phyloP scores from a whole-genome alignment of 2,113 vertebrate species.

The Crotalus horridus region DNA sequence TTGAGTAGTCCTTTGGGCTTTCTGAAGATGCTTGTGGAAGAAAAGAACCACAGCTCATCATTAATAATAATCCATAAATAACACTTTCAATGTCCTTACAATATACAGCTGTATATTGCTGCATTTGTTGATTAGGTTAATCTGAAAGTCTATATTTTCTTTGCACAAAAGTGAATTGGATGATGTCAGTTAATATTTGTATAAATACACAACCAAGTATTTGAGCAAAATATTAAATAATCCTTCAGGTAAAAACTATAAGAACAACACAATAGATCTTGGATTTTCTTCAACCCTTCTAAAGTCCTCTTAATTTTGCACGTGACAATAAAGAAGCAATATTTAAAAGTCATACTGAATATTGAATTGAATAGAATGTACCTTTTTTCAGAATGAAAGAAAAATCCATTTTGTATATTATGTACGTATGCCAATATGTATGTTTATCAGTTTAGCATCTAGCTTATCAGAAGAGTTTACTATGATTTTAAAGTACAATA shows the following conservation, averaged over 20 bases:
- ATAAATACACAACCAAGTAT: neutral
- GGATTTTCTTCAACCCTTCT: too few relatives aligned
- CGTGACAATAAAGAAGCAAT: neutral
- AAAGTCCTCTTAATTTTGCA: neutral
- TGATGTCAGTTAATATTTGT: neutral
- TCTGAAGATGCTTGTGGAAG: neutral
- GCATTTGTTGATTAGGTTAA: neutral
- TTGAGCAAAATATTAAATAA: neutral
- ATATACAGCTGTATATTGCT: neutral
- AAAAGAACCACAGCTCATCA: conserved; percentile 11
- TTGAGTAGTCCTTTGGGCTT: neutral
- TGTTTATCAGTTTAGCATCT: neutral
- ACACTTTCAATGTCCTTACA: neutral
- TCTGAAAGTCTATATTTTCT: neutral
- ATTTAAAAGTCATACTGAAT: neutral
- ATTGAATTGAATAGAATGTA: neutral
- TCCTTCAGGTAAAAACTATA: neutral
- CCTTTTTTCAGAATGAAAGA: neutral
- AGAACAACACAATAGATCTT: neutral
- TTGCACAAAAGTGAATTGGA: neutral
- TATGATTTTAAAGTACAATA: neutral
- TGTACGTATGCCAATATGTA: neutral
- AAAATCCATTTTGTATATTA: neutral
- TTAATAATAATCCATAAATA: conserved; percentile 20
- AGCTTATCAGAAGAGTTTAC: neutral